These are phyloP conservation scores for Triops longicaudatus DNA, from an alignment of 1,140 invertebrate species.

Conservation along the genomic window DNA sequence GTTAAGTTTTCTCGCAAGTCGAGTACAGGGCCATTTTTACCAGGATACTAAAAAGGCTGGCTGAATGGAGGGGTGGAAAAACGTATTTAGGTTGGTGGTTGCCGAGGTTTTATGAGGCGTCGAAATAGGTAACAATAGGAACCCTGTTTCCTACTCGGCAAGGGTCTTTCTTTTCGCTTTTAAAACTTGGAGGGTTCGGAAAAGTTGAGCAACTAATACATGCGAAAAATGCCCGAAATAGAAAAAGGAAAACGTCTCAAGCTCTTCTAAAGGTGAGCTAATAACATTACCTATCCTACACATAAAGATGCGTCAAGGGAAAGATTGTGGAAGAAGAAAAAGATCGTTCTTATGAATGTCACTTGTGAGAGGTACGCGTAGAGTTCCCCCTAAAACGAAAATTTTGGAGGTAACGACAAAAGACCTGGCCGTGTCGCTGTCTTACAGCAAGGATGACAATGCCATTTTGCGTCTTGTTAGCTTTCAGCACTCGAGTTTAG, in stretches of 20 bases:
- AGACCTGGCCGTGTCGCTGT: background rate
- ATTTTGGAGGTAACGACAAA: background rate
- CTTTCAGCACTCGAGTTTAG: background rate
- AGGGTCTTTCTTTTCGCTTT: background rate
- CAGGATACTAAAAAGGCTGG: background rate
- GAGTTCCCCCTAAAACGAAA: no score
- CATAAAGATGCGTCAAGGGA: no score
- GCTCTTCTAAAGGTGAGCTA: no score
- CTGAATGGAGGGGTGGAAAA: background rate
- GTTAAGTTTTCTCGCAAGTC: no score
- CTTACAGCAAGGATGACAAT: background rate
- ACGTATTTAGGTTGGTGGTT: conserved; percentile 8
- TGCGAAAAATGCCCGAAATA: background rate
- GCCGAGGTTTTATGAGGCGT: background rate
- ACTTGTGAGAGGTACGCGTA: no score
- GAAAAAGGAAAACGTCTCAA: background rate
- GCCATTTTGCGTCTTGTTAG: background rate
- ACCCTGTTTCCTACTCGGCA: background rate
- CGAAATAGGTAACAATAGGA: conserved; percentile 15
- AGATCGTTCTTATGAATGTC: no score
- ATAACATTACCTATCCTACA: no score
- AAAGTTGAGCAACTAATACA: background rate
- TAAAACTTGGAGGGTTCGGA: background rate
- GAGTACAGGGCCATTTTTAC: background rate
- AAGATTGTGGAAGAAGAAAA: no score